Conservation (phyloP, 1,140 invertebrate genomes). For the Potamilus streckersoni region DNA sequence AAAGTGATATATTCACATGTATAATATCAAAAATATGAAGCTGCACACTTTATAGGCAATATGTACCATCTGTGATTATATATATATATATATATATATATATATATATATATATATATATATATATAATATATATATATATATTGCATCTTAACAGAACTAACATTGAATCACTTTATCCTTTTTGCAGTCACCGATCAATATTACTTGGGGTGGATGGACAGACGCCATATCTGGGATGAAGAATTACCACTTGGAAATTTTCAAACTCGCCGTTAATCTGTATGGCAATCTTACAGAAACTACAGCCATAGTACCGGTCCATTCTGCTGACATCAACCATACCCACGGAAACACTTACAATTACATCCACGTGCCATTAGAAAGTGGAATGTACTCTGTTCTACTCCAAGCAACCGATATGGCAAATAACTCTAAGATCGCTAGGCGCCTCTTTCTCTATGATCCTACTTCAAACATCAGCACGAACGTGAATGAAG, state of each 20-base stretch:
- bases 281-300: constrained; percentile 13
- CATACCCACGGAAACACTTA: neutral
- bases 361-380: neutral
- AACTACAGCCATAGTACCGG: constrained; percentile 5
- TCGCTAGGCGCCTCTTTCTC: constrained; percentile 25
- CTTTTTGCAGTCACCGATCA: constrained; percentile 7
- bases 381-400: constrained; percentile 12
- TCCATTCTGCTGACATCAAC: constrained; percentile 1
- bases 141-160: no score
- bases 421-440: constrained; percentile 34
- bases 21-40: no score
- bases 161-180: neutral
- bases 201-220: constrained; percentile 18
- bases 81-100: no score
- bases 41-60: no score
- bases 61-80: no score
- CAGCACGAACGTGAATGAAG: constrained; percentile 78
- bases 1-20: no score
- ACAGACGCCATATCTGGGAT: constrained; percentile 18
- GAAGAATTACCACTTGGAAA: constrained; percentile 13
- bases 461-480: constrained; percentile 71
- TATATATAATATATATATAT: no score
- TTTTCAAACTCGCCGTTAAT: constrained; percentile 12
- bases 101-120: no score
- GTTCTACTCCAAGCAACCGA: constrained; percentile 32